Evolutionary conservation across 2,888 invertebrate species (phyloP).

Genomic region (Flexamia atlantica): DNA sequence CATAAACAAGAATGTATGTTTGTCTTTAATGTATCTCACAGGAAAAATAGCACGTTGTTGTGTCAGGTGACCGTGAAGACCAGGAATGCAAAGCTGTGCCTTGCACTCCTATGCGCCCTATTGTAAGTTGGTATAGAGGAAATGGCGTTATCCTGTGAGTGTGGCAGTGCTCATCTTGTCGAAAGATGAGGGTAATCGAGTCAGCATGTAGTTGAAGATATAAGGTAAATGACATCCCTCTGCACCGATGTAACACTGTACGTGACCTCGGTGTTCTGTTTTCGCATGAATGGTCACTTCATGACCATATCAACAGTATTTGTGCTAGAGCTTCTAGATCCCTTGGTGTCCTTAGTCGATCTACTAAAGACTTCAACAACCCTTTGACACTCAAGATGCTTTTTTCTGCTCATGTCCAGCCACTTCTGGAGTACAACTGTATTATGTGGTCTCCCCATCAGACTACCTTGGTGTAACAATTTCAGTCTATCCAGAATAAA

Average conservation of each 20-base stretch:
- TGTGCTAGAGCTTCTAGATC: neutral
- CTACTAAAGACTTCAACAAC: neutral
- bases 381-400: neutral
- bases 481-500: constrained; percentile 3
- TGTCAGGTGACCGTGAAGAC: too few relatives aligned
- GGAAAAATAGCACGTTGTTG: too few relatives aligned
- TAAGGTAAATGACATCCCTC: neutral
- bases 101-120: too few relatives aligned
- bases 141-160: too few relatives aligned
- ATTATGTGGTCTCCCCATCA: neutral
- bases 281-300: neutral
- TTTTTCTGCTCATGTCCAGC: neutral
- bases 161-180: too few relatives aligned
- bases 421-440: constrained; percentile 1
- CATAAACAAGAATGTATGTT: too few relatives aligned
- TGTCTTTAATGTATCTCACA: too few relatives aligned
- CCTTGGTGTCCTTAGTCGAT: neutral
- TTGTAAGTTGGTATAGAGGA: too few relatives aligned
- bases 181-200: too few relatives aligned
- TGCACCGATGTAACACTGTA: neutral
- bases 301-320: neutral
- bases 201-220: too few relatives aligned
- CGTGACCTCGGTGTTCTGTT: neutral
- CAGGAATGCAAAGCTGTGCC: too few relatives aligned
- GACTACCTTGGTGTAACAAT: neutral